phyloP scores from a whole-genome alignment of 2,888 invertebrate genomes.

The Cheilosia grossa region DNA sequence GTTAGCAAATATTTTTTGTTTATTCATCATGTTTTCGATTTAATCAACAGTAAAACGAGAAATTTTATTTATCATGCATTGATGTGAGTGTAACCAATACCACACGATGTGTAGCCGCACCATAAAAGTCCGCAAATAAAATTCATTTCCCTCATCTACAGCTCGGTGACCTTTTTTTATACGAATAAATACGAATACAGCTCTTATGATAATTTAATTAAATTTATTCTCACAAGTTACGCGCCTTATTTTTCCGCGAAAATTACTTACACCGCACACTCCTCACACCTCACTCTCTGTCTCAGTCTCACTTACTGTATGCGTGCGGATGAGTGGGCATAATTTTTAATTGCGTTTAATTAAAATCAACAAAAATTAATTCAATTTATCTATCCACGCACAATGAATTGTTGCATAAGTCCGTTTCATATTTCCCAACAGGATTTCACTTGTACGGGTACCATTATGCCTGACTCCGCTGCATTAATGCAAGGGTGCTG shows the following conservation, averaged over 20 bases:
- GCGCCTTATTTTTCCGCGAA: neutral
- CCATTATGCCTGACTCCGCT: neutral
- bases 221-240: slow-evolving; percentile 32
- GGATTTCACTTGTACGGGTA: neutral
- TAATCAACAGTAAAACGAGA: slow-evolving; percentile 44
- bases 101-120: neutral
- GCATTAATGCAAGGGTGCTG: slow-evolving; percentile 14
- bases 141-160: neutral
- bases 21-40: slow-evolving; percentile 31
- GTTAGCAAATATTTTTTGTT: slow-evolving; percentile 20
- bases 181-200: neutral
- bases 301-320: neutral
- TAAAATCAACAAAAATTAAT: slow-evolving; percentile 59
- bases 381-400: slow-evolving; percentile 55
- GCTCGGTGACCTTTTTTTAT: neutral
- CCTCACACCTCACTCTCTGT: too few relatives aligned
- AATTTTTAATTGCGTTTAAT: slow-evolving; percentile 72
- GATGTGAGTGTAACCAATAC: neutral
- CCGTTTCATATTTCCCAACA: neutral
- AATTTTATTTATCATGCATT: slow-evolving; percentile 32
- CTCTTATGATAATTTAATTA: slow-evolving; percentile 40
- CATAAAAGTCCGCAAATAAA: neutral
- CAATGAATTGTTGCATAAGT: slow-evolving; percentile 35
- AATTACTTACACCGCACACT: slow-evolving; percentile 15
- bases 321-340: slow-evolving; percentile 7